Base-by-base conservation (phyloP, 2,113 vertebrate species). In the Chloropsis cyanopogon region DNA sequence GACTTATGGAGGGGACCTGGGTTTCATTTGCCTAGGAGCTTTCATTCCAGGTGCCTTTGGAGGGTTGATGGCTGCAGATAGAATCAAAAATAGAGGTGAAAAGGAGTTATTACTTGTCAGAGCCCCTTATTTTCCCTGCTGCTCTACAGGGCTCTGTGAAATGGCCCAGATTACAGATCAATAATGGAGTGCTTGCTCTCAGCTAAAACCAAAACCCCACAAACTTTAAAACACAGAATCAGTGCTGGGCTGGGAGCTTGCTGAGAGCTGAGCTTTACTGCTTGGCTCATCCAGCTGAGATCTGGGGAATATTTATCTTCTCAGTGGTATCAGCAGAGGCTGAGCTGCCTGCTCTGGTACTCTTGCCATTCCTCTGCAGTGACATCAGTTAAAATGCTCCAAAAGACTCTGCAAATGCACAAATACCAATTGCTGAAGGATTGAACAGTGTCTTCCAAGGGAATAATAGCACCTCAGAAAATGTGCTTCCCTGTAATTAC, bases 61-160 rank as follows among this genome's bases (percentile, higher is more conserved):
- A 91, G 82, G 46, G 70, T 8, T 85, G 57, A 77, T 69, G 66
- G 42, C 50, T 90, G 53, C 39, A 72, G 73, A 72, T 29, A 80
- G 70, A 88, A 86, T 88, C 18, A 95, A 92, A 95, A 95, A 69
- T 49, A 90, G 76, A 89, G 41, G 49, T 87, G 53, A 89, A 65
- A 90, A 82, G 83, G 64, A 86, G 64, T 86, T 78, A 86, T 61
- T 86, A 8, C 70, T 92, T 93, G 91, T 92, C 91, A 82, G 81
- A 82, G 37, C 91, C 53, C 52, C 29, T 91, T 91, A 80, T 87
- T 66, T 95, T 85, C 80, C 63, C 81, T 89, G 81, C 29, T 65
- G 5, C 65, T 82, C 84, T 54, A 4, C n/a, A 23, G 42, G 33
- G 29, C 29, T 65, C 56, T 91, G 49, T 79, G 91, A 95, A 92